phyloP scores from a whole-genome alignment of 1,140 invertebrate species.

The Acromyrmex echinatior region DNA sequence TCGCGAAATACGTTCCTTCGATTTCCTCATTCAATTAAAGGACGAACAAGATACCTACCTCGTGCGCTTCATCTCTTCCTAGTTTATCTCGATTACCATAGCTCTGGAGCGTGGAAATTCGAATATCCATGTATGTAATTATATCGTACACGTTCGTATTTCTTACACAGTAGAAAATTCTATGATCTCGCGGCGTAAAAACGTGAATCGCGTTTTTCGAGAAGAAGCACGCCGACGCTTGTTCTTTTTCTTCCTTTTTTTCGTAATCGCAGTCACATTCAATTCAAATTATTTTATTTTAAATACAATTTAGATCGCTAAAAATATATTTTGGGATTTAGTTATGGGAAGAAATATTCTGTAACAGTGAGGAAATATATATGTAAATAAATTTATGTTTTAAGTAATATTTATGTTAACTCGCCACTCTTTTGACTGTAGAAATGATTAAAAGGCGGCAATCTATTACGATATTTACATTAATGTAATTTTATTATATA shows the following conservation, averaged over 20 bases:
- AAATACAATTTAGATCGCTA: background rate
- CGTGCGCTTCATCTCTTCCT: slow-evolving; percentile 34
- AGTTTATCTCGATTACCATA: slow-evolving; percentile 30
- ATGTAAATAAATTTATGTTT: slow-evolving; percentile 33
- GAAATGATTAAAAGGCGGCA: background rate
- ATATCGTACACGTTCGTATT: background rate
- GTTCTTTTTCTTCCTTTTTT: slow-evolving; percentile 17
- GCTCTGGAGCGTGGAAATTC: background rate
- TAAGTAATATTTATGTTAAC: slow-evolving; percentile 36
- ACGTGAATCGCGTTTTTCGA: background rate
- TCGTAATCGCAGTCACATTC: background rate
- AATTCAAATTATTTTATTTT: slow-evolving; percentile 1
- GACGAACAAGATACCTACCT: slow-evolving; percentile 40
- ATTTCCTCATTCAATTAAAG: slow-evolving; percentile 36
- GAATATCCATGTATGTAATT: slow-evolving; percentile 12
- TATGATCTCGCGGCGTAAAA: slow-evolving; percentile 12
- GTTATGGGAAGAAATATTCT: background rate
- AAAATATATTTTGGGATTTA: slow-evolving; percentile 1
- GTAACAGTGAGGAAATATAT: slow-evolving; percentile 9
- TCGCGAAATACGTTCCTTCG: slow-evolving; percentile 31
- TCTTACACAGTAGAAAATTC: background rate
- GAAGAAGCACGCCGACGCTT: background rate
- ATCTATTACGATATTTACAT: background rate
- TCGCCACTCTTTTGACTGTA: background rate
- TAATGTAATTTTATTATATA: slow-evolving; percentile 11